A percentile compares a stretch with the other conserved stretches of the same genome.
Evolutionary conservation across 1,140 invertebrate genomes (phyloP).

Genomic region (Venustaconcha ellipsiformis): DNA sequence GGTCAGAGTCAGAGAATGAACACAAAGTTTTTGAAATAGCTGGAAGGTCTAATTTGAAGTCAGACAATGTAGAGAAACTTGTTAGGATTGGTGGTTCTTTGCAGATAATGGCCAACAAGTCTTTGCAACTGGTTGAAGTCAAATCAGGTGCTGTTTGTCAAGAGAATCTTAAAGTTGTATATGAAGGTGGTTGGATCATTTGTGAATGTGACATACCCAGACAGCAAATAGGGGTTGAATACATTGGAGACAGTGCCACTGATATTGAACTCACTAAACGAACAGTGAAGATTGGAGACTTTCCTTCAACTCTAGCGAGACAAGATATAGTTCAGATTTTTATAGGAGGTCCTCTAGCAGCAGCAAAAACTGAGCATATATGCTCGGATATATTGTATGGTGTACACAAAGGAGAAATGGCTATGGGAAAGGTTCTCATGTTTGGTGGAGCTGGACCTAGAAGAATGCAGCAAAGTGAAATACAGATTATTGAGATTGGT

Average conservation of each 20-base stretch:
- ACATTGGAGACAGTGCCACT: conserved; percentile 13
- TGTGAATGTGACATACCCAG: conserved; percentile 1
- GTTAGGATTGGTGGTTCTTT: no score
- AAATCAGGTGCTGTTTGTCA: not conserved
- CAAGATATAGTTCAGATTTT: conserved; percentile 7
- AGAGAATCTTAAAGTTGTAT: not conserved
- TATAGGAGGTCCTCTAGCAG: conserved; percentile 11
- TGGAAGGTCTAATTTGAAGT: no score
- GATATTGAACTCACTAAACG: conserved; percentile 7
- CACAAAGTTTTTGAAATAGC: no score
- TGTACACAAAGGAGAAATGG: not conserved
- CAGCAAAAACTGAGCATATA: not conserved
- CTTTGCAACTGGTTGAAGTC: conserved; percentile 9
- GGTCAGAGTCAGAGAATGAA: no score
- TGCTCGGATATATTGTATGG: not conserved
- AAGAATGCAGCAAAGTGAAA: not conserved
- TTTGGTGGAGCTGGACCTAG: conserved; percentile 6
- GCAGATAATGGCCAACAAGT: not conserved
- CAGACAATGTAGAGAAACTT: no score
- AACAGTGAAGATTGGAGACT: not conserved
- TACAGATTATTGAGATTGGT: conserved; percentile 15
- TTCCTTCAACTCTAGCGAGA: not conserved
- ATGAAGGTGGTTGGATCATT: conserved; percentile 4
- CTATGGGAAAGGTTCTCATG: conserved; percentile 12
- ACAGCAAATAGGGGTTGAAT: conserved; percentile 4